Conservation (phyloP, 2,888 invertebrate genomes). For the Dicranocentrus wangi region DNA sequence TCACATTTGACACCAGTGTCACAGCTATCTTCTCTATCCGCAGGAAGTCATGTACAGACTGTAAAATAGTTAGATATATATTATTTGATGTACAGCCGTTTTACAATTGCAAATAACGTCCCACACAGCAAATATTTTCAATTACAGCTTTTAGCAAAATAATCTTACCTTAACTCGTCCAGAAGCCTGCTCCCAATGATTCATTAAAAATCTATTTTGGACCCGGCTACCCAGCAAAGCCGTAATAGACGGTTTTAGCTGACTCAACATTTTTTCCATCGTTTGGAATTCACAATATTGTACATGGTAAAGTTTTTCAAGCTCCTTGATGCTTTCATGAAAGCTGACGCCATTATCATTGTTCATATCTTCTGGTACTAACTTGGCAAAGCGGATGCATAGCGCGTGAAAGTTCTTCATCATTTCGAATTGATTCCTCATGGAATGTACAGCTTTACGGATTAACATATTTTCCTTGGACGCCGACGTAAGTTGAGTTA, state of each 20-base stretch:
- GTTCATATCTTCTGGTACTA: slow-evolving; percentile 33
- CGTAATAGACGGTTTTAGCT: slow-evolving; percentile 43
- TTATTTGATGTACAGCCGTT: too few relatives aligned
- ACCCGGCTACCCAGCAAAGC: slow-evolving; percentile 54
- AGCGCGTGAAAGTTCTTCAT: slow-evolving; percentile 50
- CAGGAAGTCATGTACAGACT: slow-evolving; percentile 28
- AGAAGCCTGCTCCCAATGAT: slow-evolving; percentile 50
- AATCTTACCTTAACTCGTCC: slow-evolving; percentile 44
- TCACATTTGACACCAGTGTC: slow-evolving; percentile 80
- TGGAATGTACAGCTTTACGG: slow-evolving; percentile 41
- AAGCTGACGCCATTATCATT: slow-evolving; percentile 14
- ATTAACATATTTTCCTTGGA: slow-evolving; percentile 52
- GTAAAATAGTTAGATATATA: too few relatives aligned
- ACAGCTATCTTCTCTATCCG: slow-evolving; percentile 74
- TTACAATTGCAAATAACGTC: too few relatives aligned
- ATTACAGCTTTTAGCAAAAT: too few relatives aligned
- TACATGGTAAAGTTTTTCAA: slow-evolving; percentile 12
- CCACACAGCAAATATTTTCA: too few relatives aligned
- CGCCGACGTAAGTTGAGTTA: slow-evolving; percentile 45
- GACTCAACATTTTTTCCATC: slow-evolving; percentile 1
- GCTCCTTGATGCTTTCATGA: slow-evolving; percentile 7
- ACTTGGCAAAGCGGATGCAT: slow-evolving; percentile 38
- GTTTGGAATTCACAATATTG: slow-evolving; percentile 26
- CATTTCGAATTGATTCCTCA: slow-evolving; percentile 64
- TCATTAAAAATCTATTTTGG: slow-evolving; percentile 48